Evolutionary conservation across 2,113 vertebrate genomes (phyloP), one percentile per base, ranked within the genome.

Genomic region (Spheniscus mendiculus): DNA sequence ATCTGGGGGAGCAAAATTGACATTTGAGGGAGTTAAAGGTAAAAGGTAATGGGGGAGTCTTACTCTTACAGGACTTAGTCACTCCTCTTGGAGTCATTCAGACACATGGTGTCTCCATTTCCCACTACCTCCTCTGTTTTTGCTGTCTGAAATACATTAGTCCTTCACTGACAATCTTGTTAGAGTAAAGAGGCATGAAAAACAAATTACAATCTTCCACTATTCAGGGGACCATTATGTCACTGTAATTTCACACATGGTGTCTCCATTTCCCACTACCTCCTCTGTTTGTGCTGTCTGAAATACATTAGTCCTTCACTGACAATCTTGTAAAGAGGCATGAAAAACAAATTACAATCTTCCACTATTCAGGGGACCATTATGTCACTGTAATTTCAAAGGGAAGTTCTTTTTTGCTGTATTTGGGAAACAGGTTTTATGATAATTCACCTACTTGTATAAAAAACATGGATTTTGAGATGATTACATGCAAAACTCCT

Each of bases 81-180:
- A 2, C 15, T 63, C 40, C 12, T 6, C 2, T n/a, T 70, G n/a
- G n/a, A 63, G 32, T 30, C 38, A 36, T 58, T 87, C n/a, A 34
- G 65, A 45, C 26, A 18, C 0, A 2, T 14, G 0, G 9, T 49
- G 12, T 80, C 53, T 88, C 47, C 9, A 0, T 56, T 50, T 83
- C 30, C 45, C 40, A 12, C 36, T 6, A 0, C 21, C 29, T 63
- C 15, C 45, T 70, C 1, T 1, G 23, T 4, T 58, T 61, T 71
- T 80, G n/a, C 87, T 78, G 22, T 36, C 81, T 77, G 55, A 47
- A 70, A 23, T 40, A 30, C 2, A 2, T 42, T 36, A 38, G 49
- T 61, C 26, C n/a, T 67, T 73, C 21, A 18, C 49, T 69, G n/a
- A 22, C 65, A 50, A 1, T 23, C n/a, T 53, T 76, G n/a, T n/a